Evolutionary conservation across 2,113 vertebrate species (phyloP).

Genomic region (Caracal caracal): DNA sequence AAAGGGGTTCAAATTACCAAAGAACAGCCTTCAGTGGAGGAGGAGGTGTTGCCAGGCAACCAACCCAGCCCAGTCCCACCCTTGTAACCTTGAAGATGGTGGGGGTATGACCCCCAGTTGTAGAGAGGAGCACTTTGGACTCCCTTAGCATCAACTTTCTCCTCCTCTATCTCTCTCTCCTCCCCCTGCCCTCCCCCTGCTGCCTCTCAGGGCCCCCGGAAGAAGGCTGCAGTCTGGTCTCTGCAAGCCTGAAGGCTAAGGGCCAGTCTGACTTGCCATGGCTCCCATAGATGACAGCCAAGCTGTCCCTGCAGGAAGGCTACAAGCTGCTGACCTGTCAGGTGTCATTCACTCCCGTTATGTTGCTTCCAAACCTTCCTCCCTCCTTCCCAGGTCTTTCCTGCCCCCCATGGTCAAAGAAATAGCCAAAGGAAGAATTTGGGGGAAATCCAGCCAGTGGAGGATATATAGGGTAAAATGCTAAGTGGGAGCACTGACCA

Average conservation of each 20-base stretch:
- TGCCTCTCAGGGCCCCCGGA: neutral
- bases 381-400: constrained; percentile 16
- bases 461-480: neutral
- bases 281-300: constrained; percentile 29
- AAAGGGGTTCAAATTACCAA: constrained; percentile 65
- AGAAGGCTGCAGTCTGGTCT: neutral
- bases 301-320: constrained; percentile 57
- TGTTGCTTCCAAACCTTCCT: constrained; percentile 36
- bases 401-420: neutral
- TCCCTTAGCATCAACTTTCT: constrained; percentile 48
- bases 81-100: constrained; percentile 54
- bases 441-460: neutral
- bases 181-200: neutral
- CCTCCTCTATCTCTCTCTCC: neutral
- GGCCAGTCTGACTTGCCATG: constrained; percentile 51
- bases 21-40: constrained; percentile 28
- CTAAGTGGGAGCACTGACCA: neutral
- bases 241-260: neutral
- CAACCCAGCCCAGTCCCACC: neutral
- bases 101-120: neutral
- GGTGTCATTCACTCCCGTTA: constrained; percentile 43
- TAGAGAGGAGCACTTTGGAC: neutral
- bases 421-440: constrained; percentile 28
- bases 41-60: constrained; percentile 59
- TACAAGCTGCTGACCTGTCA: constrained; percentile 62